Evolutionary conservation across 2,113 vertebrate genomes (phyloP).

Genomic region (Callopanchax toddi): DNA sequence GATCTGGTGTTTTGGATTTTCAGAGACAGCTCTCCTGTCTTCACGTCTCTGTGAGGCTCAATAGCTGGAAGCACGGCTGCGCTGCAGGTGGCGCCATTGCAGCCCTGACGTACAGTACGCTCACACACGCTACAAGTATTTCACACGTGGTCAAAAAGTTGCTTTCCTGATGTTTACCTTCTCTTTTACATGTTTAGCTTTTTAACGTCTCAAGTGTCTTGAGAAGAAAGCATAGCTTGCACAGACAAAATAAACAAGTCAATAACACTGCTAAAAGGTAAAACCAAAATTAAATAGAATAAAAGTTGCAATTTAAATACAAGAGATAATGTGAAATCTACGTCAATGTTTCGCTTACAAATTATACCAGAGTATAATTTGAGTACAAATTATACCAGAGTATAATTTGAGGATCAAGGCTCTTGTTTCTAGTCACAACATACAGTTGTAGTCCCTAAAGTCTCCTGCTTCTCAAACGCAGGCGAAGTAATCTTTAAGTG

Average conservation of each 20-base stretch:
- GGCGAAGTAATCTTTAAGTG: constrained; percentile 98
- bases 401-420: constrained; percentile 72
- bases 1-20: constrained; percentile 89
- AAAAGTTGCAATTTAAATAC: constrained; percentile 88
- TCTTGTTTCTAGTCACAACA: constrained; percentile 70
- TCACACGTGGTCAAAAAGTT: constrained; percentile 38
- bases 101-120: constrained; percentile 36
- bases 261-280: constrained; percentile 92
- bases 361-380: constrained; percentile 76
- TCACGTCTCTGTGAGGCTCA: constrained; percentile 82
- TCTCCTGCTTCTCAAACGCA: constrained; percentile 84
- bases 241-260: constrained; percentile 88
- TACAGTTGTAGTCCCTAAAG: constrained; percentile 71
- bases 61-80: constrained; percentile 77
- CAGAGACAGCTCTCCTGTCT: constrained; percentile 86
- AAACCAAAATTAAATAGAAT: constrained; percentile 91
- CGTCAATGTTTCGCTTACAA: constrained; percentile 80
- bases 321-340: constrained; percentile 87
- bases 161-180: constrained; percentile 7
- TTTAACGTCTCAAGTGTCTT: constrained; percentile 76
- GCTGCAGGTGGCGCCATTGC: constrained; percentile 31
- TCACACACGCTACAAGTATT: constrained; percentile 56
- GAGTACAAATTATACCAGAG: constrained; percentile 79
- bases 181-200: constrained; percentile 60
- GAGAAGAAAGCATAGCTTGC: constrained; percentile 83